A percentile compares a stretch with the other conserved stretches of the same genome.
Evolutionary conservation across 2,888 invertebrate genomes (phyloP).

Genomic region (Orthosia cruda): DNA sequence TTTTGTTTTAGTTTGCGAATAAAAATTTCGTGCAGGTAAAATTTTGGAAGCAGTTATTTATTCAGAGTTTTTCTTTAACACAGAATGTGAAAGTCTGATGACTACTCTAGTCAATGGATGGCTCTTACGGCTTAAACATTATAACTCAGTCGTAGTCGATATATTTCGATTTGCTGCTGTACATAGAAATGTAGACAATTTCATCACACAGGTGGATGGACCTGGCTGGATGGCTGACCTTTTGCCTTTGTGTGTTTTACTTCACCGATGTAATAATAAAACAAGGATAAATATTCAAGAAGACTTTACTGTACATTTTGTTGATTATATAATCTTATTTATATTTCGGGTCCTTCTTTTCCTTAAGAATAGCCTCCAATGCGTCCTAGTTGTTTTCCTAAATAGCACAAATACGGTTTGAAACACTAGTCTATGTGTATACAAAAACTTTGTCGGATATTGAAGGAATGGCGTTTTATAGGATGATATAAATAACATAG

Average conservation of each 20-base stretch:
- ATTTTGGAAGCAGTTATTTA: neutral
- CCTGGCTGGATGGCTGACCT: no score
- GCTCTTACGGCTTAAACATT: neutral
- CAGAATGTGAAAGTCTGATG: neutral
- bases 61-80: neutral
- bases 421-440: slow-evolving; percentile 42
- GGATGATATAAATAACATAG: neutral
- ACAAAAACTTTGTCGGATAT: slow-evolving; percentile 1
- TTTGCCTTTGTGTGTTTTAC: neutral
- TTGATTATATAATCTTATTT: slow-evolving; percentile 11
- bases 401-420: slow-evolving; percentile 47
- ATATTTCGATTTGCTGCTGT: neutral
- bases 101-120: neutral
- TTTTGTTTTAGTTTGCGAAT: slow-evolving; percentile 4
- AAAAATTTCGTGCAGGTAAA: neutral
- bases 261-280: neutral
- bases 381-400: slow-evolving; percentile 21
- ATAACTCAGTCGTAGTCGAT: neutral
- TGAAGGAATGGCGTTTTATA: neutral
- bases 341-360: neutral
- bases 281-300: neutral
- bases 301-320: neutral
- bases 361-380: slow-evolving; percentile 38
- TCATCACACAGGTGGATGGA: neutral
- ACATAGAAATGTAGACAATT: neutral